Base-by-base conservation (phyloP, 2,888 invertebrate species). In the Pseudanteris insignis region DNA sequence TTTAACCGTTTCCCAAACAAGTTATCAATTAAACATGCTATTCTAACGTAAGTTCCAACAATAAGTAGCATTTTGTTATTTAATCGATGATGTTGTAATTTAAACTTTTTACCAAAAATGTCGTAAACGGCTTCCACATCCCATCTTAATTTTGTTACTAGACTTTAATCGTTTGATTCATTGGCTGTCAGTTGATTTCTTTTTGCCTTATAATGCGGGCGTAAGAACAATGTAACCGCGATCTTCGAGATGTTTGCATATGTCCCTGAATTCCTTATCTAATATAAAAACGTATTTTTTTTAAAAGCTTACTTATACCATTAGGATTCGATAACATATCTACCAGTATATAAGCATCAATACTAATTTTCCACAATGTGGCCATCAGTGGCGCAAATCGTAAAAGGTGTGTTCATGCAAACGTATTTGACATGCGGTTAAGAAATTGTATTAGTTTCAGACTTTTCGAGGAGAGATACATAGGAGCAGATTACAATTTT, bases 101-200 rank as follows among this genome's bases (percentile, higher is more conserved):
- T 34, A 37, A 32, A 50, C 38, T 50, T 62, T 15, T 47, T 18
- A 6, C 18, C 18, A 28, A 63, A 30, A 3, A 44, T 47, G 0
- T 64, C 64, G 46, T 67, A 66, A 2, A 55, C 37, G 2, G 66
- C 59, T 51, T 43, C 18, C 55, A 65, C 65, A 24, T 15, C 34
- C 61, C 61, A 65, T 24, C 66, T 46, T 29, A 53, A 40, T 62
- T 67, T 69, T 8, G 66, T 67, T 0, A 69, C 68, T 12, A 55
- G 60, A 13, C 67, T 48, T 8, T 54, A 63, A n/a, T 61, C 48
- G 12, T 69, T 69, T 2, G 68, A 48, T 38, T 67, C 67, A 15
- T 44, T 43, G 1, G 64, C 60, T 63, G 66, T 43, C 14, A 70
- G 38, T 10, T 67, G 67, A 12, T 41, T 54, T 10, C 65, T n/a